phyloP scores from a whole-genome alignment of 2,113 vertebrate genomes.

The Trichechus manatus region DNA sequence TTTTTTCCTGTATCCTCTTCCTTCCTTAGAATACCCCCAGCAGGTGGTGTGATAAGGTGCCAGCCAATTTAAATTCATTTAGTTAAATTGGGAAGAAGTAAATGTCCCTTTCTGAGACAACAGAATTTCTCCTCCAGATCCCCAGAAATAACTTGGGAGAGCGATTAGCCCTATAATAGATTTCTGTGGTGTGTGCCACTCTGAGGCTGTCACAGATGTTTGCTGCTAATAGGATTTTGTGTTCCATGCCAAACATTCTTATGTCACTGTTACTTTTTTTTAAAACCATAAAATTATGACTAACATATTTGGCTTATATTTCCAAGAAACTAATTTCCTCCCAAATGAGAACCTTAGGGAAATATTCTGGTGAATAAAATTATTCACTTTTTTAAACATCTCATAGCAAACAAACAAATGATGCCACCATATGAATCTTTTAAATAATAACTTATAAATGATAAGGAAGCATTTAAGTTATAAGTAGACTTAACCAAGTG shows the following conservation, averaged over 20 bases:
- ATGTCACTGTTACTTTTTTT: conserved; percentile 69
- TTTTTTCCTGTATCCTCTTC: background rate
- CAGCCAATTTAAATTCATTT: conserved; percentile 71
- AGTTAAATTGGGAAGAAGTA: conserved; percentile 56
- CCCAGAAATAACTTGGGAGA: conserved; percentile 59
- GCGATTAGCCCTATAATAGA: conserved; percentile 37
- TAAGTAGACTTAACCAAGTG: conserved; percentile 38
- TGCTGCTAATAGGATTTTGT: conserved; percentile 81
- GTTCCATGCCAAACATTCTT: conserved; percentile 59
- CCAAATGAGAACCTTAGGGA: conserved; percentile 56
- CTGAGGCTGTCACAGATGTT: conserved; percentile 33
- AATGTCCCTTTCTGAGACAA: conserved; percentile 54
- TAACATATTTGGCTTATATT: conserved; percentile 76
- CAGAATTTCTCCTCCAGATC: conserved; percentile 39
- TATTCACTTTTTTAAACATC: conserved; percentile 65
- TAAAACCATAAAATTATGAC: conserved; percentile 77
- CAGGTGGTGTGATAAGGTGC: conserved; percentile 6
- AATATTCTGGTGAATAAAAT: conserved; percentile 63
- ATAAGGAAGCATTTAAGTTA: conserved; percentile 57
- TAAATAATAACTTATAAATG: conserved; percentile 54
- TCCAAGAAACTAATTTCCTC: conserved; percentile 78
- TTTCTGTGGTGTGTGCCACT: background rate
- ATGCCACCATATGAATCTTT: conserved; percentile 43
- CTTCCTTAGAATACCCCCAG: background rate
- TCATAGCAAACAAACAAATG: conserved; percentile 11